These are phyloP conservation scores for Mirounga angustirostris DNA, from an alignment of 2,113 vertebrate genomes.

Conservation along the genomic window DNA sequence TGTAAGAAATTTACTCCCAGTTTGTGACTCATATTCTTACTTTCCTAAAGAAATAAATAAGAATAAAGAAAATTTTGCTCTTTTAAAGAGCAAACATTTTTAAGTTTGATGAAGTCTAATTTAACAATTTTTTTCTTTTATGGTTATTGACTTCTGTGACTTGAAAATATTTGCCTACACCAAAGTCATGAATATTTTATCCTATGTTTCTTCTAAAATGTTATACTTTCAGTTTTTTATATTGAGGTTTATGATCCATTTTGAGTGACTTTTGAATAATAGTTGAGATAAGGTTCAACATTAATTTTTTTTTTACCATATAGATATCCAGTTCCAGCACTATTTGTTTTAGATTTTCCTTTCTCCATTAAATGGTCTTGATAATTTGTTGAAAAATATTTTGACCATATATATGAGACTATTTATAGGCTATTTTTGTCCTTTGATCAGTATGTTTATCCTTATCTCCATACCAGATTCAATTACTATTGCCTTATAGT, in stretches of 20 bases:
- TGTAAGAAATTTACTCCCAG: neutral
- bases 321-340: neutral
- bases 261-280: neutral
- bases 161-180: neutral
- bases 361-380: neutral
- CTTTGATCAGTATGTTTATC: neutral
- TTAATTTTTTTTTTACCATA: neutral
- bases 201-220: neutral
- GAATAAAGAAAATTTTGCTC: no score
- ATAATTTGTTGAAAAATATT: neutral
- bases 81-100: neutral
- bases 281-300: neutral
- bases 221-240: neutral
- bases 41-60: neutral
- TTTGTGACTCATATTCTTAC: neutral
- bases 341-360: neutral
- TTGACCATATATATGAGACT: neutral
- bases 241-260: neutral
- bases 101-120: neutral
- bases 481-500: neutral
- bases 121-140: neutral
- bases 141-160: neutral
- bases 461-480: neutral
- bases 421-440: neutral
- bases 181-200: neutral